These are phyloP conservation scores for Gallinago paraguaiae DNA, from an alignment of 2,113 vertebrate species.

Conservation along the genomic window DNA sequence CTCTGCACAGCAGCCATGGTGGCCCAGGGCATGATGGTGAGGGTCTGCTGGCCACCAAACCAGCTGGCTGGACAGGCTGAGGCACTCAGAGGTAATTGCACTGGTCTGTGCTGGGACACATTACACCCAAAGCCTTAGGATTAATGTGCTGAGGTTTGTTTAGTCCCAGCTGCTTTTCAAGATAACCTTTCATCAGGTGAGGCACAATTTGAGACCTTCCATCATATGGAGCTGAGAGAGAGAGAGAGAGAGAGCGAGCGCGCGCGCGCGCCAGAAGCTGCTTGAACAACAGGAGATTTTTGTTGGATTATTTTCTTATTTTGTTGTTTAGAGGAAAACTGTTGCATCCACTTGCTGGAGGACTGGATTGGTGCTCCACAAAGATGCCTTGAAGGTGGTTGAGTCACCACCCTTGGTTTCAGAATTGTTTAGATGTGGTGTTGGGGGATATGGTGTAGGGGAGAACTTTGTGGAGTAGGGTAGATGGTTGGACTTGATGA, in stretches of 20 bases:
- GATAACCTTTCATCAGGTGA: conserved; percentile 48
- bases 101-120: conserved; percentile 32
- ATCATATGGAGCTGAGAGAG: not conserved
- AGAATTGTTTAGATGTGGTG: no score
- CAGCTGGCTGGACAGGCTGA: conserved; percentile 50
- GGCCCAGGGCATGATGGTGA: not conserved
- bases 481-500: no score
- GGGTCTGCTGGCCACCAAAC: conserved; percentile 41
- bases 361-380: not conserved
- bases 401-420: no score
- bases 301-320: not conserved
- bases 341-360: not conserved
- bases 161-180: conserved; percentile 41
- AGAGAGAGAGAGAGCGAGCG: not conserved
- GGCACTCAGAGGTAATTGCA: not conserved
- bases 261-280: not conserved
- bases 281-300: conserved; percentile 20
- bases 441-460: no score
- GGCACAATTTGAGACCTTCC: not conserved
- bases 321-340: not conserved
- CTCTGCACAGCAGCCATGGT: not conserved
- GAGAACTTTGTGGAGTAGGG: no score
- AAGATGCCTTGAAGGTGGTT: not conserved
- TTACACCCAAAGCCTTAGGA: conserved; percentile 40
- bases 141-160: conserved; percentile 53